Conservation (phyloP, 37 sponge, comb jelly and placozoan genomes). For the Axinella damicornis region DNA sequence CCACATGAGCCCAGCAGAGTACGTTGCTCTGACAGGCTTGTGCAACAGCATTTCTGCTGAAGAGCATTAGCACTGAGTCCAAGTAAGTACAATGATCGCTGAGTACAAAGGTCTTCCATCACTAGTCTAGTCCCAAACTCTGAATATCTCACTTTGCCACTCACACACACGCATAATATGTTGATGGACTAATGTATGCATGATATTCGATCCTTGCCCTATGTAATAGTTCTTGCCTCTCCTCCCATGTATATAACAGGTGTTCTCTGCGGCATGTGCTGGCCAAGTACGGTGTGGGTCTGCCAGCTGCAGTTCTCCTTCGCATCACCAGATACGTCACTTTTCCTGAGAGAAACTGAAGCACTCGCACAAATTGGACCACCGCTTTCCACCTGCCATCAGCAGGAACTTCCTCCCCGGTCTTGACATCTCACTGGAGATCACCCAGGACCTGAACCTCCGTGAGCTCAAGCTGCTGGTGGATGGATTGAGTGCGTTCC, state of each 20-base stretch:
- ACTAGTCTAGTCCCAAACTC: no score
- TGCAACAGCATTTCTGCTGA: no score
- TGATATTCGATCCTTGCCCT: no score
- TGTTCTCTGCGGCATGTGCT: constrained; percentile 35
- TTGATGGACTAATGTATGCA: no score
- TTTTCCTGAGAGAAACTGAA: constrained; percentile 29
- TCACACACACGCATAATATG: no score
- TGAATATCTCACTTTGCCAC: no score
- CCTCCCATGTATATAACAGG: not conserved
- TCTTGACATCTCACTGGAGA: constrained; percentile 18
- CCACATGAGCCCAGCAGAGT: no score
- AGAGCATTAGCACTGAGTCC: no score
- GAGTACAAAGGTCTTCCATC: no score
- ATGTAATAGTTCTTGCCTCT: no score
- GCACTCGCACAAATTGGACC: not conserved
- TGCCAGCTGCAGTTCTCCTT: constrained; percentile 3
- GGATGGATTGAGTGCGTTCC: constrained; percentile 5
- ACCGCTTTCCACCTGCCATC: constrained; percentile 7
- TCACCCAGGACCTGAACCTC: constrained; percentile 16
- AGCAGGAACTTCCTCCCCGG: constrained; percentile 34
- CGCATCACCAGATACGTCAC: constrained; percentile 20
- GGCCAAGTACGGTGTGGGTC: constrained; percentile 46
- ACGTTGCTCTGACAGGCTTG: no score
- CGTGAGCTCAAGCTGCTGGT: constrained; percentile 26
- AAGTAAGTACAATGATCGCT: no score